Evolutionary conservation across 2,113 vertebrate genomes (phyloP).

Genomic region (Danio rerio): DNA sequence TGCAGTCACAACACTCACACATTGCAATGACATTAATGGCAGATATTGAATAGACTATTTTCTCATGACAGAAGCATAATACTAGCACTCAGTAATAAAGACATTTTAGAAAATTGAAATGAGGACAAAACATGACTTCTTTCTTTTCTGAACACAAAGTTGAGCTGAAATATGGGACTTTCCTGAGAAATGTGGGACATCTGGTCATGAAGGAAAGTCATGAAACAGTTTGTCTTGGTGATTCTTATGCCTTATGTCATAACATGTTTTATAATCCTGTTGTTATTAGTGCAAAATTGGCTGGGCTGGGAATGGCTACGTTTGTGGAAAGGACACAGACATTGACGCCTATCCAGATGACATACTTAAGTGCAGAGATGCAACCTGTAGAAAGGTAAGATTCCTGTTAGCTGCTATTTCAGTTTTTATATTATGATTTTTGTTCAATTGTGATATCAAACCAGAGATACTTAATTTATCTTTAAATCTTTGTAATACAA

Average conservation of each 20-base stretch:
- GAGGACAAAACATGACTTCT: too few species aligned
- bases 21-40: too few species aligned
- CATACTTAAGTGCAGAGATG: slow-evolving; percentile 81
- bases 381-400: slow-evolving; percentile 86
- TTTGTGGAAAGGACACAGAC: slow-evolving; percentile 93
- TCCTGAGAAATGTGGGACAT: too few species aligned
- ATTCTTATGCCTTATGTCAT: neutral
- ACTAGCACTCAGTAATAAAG: too few species aligned
- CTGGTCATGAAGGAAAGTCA: neutral
- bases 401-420: neutral
- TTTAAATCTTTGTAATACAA: too few species aligned
- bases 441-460: neutral
- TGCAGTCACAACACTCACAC: too few species aligned
- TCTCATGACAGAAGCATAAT: too few species aligned
- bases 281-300: slow-evolving; percentile 87
- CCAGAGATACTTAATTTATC: too few species aligned
- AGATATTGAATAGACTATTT: too few species aligned
- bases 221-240: neutral
- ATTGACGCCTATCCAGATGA: slow-evolving; percentile 93
- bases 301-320: slow-evolving; percentile 93
- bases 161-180: too few species aligned
- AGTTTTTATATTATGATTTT: neutral
- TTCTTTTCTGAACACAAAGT: too few species aligned
- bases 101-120: too few species aligned
- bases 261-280: neutral